phyloP scores from a whole-genome alignment of 2,888 invertebrate genomes.

The Galerucella pusilla region DNA sequence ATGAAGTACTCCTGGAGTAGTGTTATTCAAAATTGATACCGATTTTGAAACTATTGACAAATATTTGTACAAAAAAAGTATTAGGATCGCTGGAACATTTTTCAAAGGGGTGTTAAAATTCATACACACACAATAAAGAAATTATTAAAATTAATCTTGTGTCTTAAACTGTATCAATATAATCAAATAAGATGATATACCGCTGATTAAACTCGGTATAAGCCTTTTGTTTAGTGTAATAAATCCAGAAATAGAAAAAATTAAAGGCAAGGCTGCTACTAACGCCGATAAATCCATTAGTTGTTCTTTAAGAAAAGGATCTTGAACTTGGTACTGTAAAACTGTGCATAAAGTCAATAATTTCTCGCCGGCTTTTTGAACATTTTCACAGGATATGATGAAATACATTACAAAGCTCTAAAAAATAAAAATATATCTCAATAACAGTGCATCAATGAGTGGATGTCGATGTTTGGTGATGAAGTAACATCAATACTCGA shows the following conservation, averaged over 20 bases:
- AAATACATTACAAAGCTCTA: constrained; percentile 3
- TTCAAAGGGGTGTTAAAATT: too few species aligned
- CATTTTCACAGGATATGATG: constrained; percentile 20
- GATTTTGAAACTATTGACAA: too few species aligned
- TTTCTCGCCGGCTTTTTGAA: constrained; percentile 11
- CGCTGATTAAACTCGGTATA: constrained; percentile 16
- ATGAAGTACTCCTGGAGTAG: too few species aligned
- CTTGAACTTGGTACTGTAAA: constrained; percentile 5
- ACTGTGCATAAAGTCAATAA: neutral
- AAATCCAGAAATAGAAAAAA: constrained; percentile 10
- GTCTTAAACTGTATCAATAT: constrained; percentile 23
- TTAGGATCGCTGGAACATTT: too few species aligned
- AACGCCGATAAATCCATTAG: constrained; percentile 6
- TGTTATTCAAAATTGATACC: too few species aligned
- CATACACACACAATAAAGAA: neutral
- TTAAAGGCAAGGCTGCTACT: constrained; percentile 12
- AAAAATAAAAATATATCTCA: constrained; percentile 2
- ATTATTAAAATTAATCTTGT: neutral
- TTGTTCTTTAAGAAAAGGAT: constrained; percentile 7
- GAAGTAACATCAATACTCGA: too few species aligned
- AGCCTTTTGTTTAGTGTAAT: constrained; percentile 4
- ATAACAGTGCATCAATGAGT: neutral
- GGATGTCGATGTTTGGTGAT: too few species aligned
- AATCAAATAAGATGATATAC: constrained; percentile 21
- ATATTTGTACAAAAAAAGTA: too few species aligned